A percentile compares a stretch with the other conserved stretches of the same genome.
These are phyloP conservation scores for Trichogramma evanescens DNA, from an alignment of 2,888 invertebrate genomes.

Conservation along the genomic window DNA sequence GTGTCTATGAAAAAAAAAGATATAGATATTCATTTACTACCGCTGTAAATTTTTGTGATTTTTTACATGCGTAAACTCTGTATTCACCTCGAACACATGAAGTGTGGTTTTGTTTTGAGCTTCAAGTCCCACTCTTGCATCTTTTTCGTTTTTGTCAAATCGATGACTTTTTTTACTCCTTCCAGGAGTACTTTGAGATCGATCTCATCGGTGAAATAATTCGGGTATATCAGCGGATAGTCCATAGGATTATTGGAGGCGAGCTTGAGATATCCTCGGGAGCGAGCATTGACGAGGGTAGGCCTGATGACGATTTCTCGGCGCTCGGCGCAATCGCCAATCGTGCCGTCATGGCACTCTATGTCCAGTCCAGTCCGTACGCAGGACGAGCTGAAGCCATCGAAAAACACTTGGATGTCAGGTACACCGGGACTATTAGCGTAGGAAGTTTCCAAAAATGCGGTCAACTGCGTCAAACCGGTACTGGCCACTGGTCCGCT, in stretches of 20 bases:
- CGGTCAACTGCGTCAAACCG: conserved; percentile 47
- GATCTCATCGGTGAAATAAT: conserved; percentile 61
- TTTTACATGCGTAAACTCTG: background rate
- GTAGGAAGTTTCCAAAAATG: conserved; percentile 42
- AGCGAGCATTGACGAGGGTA: conserved; percentile 33
- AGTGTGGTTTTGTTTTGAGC: conserved; percentile 52
- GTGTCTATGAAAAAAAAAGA: conserved; percentile 37
- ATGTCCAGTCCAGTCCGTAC: conserved; percentile 31
- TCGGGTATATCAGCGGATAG: conserved; percentile 63
- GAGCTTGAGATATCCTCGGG: conserved; percentile 57
- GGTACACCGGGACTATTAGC: conserved; percentile 37
- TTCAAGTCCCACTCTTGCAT: conserved; percentile 56
- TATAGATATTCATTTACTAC: too few relatives aligned
- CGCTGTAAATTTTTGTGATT: background rate
- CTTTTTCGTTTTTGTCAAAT: conserved; percentile 53
- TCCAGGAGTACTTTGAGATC: conserved; percentile 58
- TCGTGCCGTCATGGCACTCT: conserved; percentile 34
- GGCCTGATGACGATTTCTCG: conserved; percentile 43
- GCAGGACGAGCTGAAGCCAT: conserved; percentile 44
- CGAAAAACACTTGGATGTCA: conserved; percentile 47
- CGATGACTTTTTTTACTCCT: conserved; percentile 54
- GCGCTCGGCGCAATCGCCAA: conserved; percentile 31
- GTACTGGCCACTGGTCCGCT: conserved; percentile 46
- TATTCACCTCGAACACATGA: conserved; percentile 50
- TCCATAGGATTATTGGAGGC: conserved; percentile 59